Evolutionary conservation across 2,797 vertebrate genomes (phyloP).

Genomic region (Zonotrichia albicollis): DNA sequence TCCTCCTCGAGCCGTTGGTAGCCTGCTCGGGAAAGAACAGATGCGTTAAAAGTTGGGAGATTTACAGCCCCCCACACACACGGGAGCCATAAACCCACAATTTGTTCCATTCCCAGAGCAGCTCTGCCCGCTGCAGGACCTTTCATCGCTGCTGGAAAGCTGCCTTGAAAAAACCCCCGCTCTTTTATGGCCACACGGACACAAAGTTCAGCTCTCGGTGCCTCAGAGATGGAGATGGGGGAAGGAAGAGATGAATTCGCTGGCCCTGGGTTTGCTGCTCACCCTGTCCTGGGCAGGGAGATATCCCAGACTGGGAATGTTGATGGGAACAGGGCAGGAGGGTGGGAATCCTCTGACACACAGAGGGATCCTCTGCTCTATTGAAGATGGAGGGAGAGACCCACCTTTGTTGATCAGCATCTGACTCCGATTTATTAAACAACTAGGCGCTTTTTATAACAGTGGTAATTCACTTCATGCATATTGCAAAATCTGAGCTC

Average conservation of each 20-base stretch:
- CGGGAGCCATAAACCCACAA: conserved; percentile 56
- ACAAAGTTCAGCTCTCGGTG: not conserved
- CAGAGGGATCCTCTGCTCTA: too few relatives aligned
- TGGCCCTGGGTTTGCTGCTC: not conserved
- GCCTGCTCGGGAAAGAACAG: conserved; percentile 32
- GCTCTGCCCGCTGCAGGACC: conserved; percentile 46
- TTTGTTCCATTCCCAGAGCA: conserved; percentile 67
- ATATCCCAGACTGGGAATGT: not conserved
- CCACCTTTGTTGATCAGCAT: too few relatives aligned
- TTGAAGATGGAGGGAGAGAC: too few relatives aligned
- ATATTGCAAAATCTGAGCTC: too few relatives aligned
- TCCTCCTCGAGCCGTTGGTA: conserved; percentile 33
- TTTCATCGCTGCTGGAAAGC: conserved; percentile 55
- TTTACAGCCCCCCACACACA: conserved; percentile 39
- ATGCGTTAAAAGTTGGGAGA: conserved; percentile 45
- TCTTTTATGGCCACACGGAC: not conserved
- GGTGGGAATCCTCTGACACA: not conserved
- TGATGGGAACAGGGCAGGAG: not conserved
- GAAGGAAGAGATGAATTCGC: not conserved
- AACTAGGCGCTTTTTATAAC: too few relatives aligned
- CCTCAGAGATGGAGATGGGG: not conserved
- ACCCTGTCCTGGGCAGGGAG: not conserved
- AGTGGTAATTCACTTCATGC: too few relatives aligned
- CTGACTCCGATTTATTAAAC: too few relatives aligned
- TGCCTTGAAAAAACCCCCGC: not conserved